These are phyloP conservation scores for Apis cerana DNA, from an alignment of 1,140 invertebrate species.

Conservation along the genomic window DNA sequence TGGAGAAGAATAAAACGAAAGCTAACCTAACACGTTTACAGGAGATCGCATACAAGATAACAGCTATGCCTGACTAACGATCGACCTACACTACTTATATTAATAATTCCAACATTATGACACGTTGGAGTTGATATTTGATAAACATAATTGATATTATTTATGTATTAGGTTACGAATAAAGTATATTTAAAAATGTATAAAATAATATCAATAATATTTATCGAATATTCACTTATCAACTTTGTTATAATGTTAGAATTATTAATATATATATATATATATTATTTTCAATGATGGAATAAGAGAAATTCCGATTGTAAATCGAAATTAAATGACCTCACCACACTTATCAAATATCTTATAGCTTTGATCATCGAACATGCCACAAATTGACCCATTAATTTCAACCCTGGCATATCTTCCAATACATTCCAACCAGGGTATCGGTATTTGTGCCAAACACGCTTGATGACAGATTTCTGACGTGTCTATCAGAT, in stretches of 20 bases:
- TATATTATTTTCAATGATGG: too few species aligned
- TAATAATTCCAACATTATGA: too few species aligned
- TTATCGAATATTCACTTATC: too few species aligned
- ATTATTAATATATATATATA: too few species aligned
- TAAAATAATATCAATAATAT: too few species aligned
- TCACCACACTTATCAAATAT: neutral
- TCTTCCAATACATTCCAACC: slow-evolving; percentile 35
- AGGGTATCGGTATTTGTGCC: slow-evolving; percentile 26
- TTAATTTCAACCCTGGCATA: slow-evolving; percentile 25
- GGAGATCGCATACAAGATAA: too few species aligned
- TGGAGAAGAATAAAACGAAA: neutral
- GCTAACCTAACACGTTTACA: neutral
- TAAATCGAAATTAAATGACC: neutral
- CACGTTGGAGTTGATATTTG: too few species aligned
- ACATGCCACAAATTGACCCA: slow-evolving; percentile 37
- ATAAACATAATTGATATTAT: neutral
- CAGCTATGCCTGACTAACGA: neutral
- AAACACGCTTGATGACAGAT: slow-evolving; percentile 25
- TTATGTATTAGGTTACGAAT: too few species aligned
- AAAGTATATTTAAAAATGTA: neutral
- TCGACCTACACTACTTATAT: neutral
- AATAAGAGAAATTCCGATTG: neutral
- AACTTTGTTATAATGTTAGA: too few species aligned
- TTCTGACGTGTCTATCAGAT: slow-evolving; percentile 21
- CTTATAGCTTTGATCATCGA: slow-evolving; percentile 11